Base-by-base conservation (phyloP, 2,888 invertebrate species). In the Phyllotreta striolata region DNA sequence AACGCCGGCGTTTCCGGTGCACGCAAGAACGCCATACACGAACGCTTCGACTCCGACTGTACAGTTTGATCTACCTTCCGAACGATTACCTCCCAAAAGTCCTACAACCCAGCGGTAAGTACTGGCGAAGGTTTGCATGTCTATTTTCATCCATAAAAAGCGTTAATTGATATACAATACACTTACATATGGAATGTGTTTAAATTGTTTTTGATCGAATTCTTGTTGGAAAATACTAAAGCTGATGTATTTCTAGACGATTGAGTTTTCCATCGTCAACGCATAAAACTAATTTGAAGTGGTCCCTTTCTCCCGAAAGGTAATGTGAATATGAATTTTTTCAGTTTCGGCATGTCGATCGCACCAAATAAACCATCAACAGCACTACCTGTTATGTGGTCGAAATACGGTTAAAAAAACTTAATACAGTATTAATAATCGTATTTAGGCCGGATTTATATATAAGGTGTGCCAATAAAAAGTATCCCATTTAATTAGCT, bases 1-100 rank as follows among this genome's bases (percentile, higher is more conserved):
- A 79, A 96, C 96, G 14, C 96, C 97, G 46, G 92, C 93, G 60
- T 97, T 97, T 85, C 96, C 97, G 65, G 93, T 95, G 60, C 91
- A 92, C 76, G 94, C 95, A 63, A 89, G 93, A 74, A 95, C 95
- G 6, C 95, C 95, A 9, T 89, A 89, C 71, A 92, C 91, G 77
- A 91, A 91, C 77, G 86, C 89, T 49, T 88, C 90, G 62, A 87
- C 87, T 63, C 88, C 89, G 60, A 85, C 88, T 55, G 85, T 85
- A 67, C 84, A 82, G 74, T 80, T 82, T 76, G 80, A 81, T 69
- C 66, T 81, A 72, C 79, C 82, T 66, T 82, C 84, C 76, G 85
- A 87, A 74, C 88, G 91, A 80, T 83, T 89, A 73, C 92, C 92
- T 69, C 92, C 92, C 78, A 91, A 92, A 81, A 92, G 92, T 86